These are phyloP conservation scores for Operophtera brumata DNA, from an alignment of 2,888 invertebrate species.

Conservation along the genomic window DNA sequence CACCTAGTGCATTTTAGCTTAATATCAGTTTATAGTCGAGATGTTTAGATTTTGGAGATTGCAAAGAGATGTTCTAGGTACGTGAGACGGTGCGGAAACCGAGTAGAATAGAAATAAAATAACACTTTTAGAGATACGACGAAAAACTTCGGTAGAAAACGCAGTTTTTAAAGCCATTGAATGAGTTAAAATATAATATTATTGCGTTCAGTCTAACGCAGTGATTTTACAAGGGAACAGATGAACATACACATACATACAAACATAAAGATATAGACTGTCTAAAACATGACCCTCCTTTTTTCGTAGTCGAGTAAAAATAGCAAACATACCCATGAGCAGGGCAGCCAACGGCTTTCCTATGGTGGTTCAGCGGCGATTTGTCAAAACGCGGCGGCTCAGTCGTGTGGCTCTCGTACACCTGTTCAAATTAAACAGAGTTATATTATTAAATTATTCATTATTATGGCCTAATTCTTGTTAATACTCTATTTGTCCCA, in stretches of 20 bases:
- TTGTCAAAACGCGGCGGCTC: constrained; percentile 61
- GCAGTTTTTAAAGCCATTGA: too few relatives aligned
- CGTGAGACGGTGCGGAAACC: neutral
- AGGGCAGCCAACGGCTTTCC: constrained; percentile 54
- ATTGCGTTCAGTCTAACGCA: too few relatives aligned
- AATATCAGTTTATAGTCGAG: neutral
- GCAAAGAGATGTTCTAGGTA: neutral
- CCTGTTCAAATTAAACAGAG: constrained; percentile 40
- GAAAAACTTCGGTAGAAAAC: too few relatives aligned
- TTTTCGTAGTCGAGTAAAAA: neutral
- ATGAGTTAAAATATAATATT: too few relatives aligned
- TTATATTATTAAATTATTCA: neutral
- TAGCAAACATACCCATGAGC: constrained; percentile 51
- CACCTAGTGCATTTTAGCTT: neutral
- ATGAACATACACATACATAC: too few relatives aligned
- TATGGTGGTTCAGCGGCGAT: constrained; percentile 62
- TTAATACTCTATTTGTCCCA: too few relatives aligned
- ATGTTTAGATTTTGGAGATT: neutral
- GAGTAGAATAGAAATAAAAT: too few relatives aligned
- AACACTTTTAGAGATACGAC: too few relatives aligned
- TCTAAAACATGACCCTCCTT: too few relatives aligned
- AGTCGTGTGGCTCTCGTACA: constrained; percentile 66
- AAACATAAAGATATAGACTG: too few relatives aligned
- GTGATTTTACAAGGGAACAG: too few relatives aligned
- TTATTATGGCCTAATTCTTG: too few relatives aligned